phyloP scores from a whole-genome alignment of 2,888 invertebrate species.

The Heteromurus nitidus region DNA sequence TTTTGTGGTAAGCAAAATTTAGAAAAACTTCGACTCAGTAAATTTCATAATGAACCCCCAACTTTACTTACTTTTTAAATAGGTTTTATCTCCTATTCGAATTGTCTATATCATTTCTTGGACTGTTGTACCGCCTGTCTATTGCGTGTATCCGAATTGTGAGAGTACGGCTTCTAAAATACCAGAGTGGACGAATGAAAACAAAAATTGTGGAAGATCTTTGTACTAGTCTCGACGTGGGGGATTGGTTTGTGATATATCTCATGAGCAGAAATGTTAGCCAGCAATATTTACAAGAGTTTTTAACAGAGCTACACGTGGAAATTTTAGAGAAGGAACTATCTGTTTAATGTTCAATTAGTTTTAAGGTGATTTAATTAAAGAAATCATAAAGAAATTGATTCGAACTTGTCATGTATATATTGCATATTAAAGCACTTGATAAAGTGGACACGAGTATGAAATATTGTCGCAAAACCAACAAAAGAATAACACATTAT shows the following conservation, averaged over 20 bases:
- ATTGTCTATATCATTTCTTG: conserved; percentile 8
- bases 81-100: conserved; percentile 60
- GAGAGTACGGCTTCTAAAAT: conserved; percentile 23
- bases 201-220: conserved; percentile 31
- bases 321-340: conserved; percentile 16
- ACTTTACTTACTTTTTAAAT: not conserved
- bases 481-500: too few species aligned
- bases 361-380: not conserved
- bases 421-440: not conserved
- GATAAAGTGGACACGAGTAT: too few species aligned
- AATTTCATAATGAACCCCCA: too few species aligned
- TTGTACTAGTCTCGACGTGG: conserved; percentile 16
- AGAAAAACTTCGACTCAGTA: too few species aligned
- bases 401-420: not conserved
- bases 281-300: conserved; percentile 29
- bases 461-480: too few species aligned
- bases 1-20: conserved; percentile 55
- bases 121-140: conserved; percentile 18
- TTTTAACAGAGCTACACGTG: conserved; percentile 40
- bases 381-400: not conserved
- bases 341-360: conserved; percentile 45
- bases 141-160: not conserved
- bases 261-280: conserved; percentile 55
- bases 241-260: conserved; percentile 62
- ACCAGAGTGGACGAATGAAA: conserved; percentile 1